phyloP scores from a whole-genome alignment of 2,113 vertebrate genomes.

The Cynopterus brachyotis region DNA sequence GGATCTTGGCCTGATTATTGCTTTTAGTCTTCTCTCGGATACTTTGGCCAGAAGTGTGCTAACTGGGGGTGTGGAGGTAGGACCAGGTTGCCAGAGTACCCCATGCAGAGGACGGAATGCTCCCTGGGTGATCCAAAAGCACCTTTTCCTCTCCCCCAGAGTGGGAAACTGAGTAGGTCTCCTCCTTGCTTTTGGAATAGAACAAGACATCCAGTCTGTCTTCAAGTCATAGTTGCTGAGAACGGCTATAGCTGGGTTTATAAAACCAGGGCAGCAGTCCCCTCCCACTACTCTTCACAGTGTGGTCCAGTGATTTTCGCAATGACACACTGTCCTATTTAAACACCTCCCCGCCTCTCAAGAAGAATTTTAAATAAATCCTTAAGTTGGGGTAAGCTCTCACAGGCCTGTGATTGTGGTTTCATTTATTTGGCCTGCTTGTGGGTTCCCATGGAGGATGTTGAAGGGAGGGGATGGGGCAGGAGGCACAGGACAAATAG shows the following conservation, averaged over 20 bases:
- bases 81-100: background rate
- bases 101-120: background rate
- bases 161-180: background rate
- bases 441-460: background rate
- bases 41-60: background rate
- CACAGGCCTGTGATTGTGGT: background rate
- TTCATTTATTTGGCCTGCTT: background rate
- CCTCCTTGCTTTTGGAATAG: background rate
- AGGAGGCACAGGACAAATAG: background rate
- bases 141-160: background rate
- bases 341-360: background rate
- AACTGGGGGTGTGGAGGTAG: background rate
- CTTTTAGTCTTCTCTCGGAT: background rate
- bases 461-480: background rate
- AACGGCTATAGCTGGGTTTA: background rate
- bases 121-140: background rate
- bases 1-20: background rate
- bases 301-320: background rate
- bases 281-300: background rate
- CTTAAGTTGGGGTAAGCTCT: background rate
- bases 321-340: background rate
- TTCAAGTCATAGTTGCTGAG: background rate
- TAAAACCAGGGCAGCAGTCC: background rate
- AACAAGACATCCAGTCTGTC: background rate
- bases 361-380: constrained; percentile 33